Conservation (phyloP, 1,140 invertebrate species). For the Dufourea novaeangliae region DNA sequence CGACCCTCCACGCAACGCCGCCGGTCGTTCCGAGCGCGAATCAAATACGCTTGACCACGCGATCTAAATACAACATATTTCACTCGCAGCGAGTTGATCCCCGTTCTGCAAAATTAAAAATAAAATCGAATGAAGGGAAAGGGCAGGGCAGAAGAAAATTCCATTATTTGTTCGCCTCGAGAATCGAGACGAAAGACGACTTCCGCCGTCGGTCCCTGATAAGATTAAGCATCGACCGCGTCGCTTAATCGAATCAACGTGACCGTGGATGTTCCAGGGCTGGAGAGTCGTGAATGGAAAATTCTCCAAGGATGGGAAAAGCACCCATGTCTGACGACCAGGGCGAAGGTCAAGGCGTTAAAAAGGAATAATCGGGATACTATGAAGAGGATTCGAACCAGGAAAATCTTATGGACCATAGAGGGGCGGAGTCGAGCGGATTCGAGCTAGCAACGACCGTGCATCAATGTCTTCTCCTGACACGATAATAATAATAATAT, state of each 20-base stretch:
- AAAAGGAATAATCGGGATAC: background rate
- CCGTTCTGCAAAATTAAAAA: too few relatives aligned
- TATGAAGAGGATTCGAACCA: too few relatives aligned
- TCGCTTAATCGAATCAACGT: constrained; percentile 75
- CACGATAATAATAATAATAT: constrained; percentile 43
- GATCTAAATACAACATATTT: background rate
- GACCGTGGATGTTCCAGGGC: constrained; percentile 57
- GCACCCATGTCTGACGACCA: background rate
- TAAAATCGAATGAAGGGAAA: too few relatives aligned
- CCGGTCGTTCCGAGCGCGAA: constrained; percentile 66
- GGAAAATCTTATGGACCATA: too few relatives aligned
- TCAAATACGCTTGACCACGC: constrained; percentile 23
- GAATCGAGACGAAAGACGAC: background rate
- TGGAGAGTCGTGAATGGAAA: constrained; percentile 20
- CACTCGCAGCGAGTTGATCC: too few relatives aligned
- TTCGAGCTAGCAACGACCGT: constrained; percentile 42
- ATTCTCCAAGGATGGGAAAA: constrained; percentile 42
- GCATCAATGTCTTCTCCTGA: constrained; percentile 9
- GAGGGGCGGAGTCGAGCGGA: background rate
- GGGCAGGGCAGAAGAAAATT: too few relatives aligned
- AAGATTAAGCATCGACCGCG: constrained; percentile 76
- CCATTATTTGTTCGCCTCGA: background rate
- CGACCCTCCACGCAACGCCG: constrained; percentile 71
- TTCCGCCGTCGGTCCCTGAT: constrained; percentile 65
- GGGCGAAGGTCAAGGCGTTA: background rate